Evolutionary conservation across 1,140 invertebrate species (phyloP).

Genomic region (Holcopasites calliopsidis): DNA sequence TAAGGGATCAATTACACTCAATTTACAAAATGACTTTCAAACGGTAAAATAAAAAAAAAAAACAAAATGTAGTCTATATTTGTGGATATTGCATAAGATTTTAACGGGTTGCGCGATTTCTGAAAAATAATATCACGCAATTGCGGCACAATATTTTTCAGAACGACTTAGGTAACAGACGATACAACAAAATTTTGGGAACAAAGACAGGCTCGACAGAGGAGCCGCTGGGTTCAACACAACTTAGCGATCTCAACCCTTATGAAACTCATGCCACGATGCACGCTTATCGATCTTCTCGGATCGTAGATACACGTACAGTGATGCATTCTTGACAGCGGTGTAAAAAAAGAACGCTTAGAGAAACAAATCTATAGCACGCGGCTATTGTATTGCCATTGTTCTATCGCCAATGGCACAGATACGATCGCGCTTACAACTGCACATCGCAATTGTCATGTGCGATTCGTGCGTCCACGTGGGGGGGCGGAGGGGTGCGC

Average conservation of each 20-base stretch:
- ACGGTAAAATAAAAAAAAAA: not conserved
- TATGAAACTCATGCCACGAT: not conserved
- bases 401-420: not conserved
- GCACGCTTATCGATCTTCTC: slow-evolving; percentile 36
- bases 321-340: slow-evolving; percentile 10
- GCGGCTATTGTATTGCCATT: not conserved
- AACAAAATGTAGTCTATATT: not conserved
- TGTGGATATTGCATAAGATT: too few species aligned
- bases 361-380: not conserved
- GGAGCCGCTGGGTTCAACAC: too few species aligned
- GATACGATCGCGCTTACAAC: too few species aligned
- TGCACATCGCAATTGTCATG: not conserved
- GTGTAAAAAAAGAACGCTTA: not conserved
- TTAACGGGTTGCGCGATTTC: too few species aligned
- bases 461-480: not conserved
- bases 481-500: too few species aligned
- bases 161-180: too few species aligned
- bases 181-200: too few species aligned
- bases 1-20: not conserved
- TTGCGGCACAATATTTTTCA: too few species aligned
- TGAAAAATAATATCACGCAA: too few species aligned
- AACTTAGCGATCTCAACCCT: not conserved
- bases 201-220: too few species aligned
- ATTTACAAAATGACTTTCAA: not conserved
- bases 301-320: not conserved